These are phyloP conservation scores for Psylliodes chrysocephalus DNA, from an alignment of 2,888 invertebrate species.

Conservation along the genomic window DNA sequence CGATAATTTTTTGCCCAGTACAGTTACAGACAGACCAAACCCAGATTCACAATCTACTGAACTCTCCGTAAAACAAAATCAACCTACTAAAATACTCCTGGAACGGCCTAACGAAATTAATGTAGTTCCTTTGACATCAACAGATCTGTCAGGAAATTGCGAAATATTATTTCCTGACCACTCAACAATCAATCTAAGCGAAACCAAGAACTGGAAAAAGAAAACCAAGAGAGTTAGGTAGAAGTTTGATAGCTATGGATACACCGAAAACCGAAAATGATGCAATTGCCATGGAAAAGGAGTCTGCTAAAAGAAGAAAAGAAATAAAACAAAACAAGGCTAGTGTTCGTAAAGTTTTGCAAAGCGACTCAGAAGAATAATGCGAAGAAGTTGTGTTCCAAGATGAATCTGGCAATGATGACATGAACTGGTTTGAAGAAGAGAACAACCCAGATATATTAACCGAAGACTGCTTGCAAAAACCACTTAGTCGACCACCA, in stretches of 20 bases:
- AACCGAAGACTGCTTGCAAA: not conserved
- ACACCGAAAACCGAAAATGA: conserved; percentile 1
- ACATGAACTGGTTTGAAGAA: not conserved
- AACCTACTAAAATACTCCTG: conserved; percentile 8
- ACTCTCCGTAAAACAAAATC: conserved; percentile 9
- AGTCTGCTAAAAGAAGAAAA: not conserved
- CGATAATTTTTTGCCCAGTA: conserved; percentile 4
- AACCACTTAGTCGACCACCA: not conserved
- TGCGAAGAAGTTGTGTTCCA: conserved; percentile 6
- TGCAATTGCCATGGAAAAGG: conserved; percentile 1
- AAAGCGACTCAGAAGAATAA: conserved; percentile 1
- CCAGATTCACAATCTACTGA: conserved; percentile 11
- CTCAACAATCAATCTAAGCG: no score
- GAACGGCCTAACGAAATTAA: no score
- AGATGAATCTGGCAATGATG: not conserved
- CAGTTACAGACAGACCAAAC: conserved; percentile 6
- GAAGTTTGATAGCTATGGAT: conserved; percentile 3
- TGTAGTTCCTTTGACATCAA: conserved; percentile 1
- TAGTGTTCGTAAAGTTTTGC: no score
- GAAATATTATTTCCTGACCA: not conserved
- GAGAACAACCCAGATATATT: not conserved
- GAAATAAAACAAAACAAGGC: conserved; percentile 1
- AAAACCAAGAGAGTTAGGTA: conserved; percentile 5
- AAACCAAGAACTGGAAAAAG: not conserved
- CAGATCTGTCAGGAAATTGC: conserved; percentile 2